Evolutionary conservation across 2,888 invertebrate species (phyloP).

Genomic region (Nebria brevicollis): DNA sequence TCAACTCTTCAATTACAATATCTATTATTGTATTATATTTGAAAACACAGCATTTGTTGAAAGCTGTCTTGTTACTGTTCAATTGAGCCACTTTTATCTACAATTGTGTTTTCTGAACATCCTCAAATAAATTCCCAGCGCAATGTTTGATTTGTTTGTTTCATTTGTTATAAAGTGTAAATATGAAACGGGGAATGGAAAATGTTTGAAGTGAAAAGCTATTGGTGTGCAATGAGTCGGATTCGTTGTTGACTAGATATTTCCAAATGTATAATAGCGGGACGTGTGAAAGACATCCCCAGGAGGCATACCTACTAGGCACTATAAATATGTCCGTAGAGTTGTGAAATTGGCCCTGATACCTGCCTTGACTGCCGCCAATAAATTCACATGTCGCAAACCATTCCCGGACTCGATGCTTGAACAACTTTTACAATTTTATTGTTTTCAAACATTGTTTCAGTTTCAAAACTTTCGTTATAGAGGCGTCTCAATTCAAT

Average conservation of each 20-base stretch:
- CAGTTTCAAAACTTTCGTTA: background rate
- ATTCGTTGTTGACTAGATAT: background rate
- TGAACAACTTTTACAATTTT: slow-evolving; percentile 20
- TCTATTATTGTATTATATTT: too few species aligned
- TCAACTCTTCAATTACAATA: too few species aligned
- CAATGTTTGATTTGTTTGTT: too few species aligned
- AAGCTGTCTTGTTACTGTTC: too few species aligned
- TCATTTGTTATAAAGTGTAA: too few species aligned
- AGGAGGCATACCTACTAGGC: background rate
- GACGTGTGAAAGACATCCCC: background rate
- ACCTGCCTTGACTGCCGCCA: slow-evolving; percentile 10
- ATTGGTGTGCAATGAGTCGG: background rate
- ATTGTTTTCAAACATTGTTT: slow-evolving; percentile 22
- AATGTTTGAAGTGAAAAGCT: background rate
- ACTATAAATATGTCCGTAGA: slow-evolving; percentile 17
- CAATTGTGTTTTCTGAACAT: too few species aligned
- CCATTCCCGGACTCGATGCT: background rate
- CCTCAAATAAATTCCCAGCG: too few species aligned
- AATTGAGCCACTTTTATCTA: too few species aligned
- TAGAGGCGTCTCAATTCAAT: background rate
- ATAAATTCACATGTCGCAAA: slow-evolving; percentile 17
- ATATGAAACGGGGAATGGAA: background rate
- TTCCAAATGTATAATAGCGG: too few species aligned
- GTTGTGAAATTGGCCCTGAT: slow-evolving; percentile 18
- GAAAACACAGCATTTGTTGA: too few species aligned